Conservation (phyloP, 2,888 invertebrate species). For the Eristalis pertinax region DNA sequence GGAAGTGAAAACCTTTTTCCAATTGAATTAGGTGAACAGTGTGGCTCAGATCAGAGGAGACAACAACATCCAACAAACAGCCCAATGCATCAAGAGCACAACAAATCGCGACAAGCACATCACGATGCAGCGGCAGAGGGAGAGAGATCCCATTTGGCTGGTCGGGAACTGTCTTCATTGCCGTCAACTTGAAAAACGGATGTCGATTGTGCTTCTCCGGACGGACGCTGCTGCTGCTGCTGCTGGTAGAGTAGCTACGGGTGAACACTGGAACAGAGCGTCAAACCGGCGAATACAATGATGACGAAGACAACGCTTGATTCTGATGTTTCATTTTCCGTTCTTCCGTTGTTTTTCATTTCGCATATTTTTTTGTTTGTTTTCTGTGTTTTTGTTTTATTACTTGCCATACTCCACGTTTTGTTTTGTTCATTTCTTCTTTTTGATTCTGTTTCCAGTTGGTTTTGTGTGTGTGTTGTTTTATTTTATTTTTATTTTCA, state of each 20-base stretch:
- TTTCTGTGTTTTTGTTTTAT: background rate
- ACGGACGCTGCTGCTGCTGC: background rate
- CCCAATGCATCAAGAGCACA: slow-evolving; percentile 1
- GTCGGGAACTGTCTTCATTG: background rate
- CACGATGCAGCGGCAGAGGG: background rate
- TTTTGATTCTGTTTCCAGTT: background rate
- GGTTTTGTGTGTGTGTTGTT: background rate
- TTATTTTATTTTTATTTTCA: slow-evolving; percentile 9
- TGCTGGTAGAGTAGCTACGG: slow-evolving; percentile 9
- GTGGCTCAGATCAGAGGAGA: background rate
- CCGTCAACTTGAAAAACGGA: slow-evolving; percentile 46
- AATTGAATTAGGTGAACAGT: slow-evolving; percentile 1
- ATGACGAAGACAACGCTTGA: slow-evolving; percentile 31
- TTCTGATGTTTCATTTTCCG: slow-evolving; percentile 29
- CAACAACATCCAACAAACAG: background rate
- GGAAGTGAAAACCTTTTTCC: background rate
- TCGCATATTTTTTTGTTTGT: background rate
- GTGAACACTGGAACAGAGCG: slow-evolving; percentile 4
- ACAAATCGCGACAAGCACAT: background rate
- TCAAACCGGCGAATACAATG: slow-evolving; percentile 15
- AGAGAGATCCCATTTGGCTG: background rate
- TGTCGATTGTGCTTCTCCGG: slow-evolving; percentile 28
- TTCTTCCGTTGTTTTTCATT: slow-evolving; percentile 28
- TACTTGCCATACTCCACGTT: slow-evolving; percentile 22
- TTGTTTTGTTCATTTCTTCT: slow-evolving; percentile 40